Evolutionary conservation across 2,888 invertebrate genomes (phyloP).

Genomic region (Formica aserva): DNA sequence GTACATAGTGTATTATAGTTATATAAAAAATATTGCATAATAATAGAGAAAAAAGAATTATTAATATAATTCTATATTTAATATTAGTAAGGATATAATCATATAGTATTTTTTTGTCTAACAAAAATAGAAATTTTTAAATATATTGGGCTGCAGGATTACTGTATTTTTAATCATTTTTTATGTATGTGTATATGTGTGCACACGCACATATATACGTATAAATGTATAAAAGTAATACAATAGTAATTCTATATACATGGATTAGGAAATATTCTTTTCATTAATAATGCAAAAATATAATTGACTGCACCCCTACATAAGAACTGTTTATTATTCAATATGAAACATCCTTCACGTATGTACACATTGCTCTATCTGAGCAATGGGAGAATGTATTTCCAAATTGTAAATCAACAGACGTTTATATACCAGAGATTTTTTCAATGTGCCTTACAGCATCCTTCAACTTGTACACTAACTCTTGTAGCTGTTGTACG

Average conservation of each 20-base stretch:
- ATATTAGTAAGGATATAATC: constrained; percentile 75
- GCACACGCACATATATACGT: constrained; percentile 15
- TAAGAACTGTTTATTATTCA: constrained; percentile 67
- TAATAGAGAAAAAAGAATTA: constrained; percentile 77
- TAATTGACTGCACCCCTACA: constrained; percentile 83
- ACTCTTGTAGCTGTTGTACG: constrained; percentile 89
- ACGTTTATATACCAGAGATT: constrained; percentile 78
- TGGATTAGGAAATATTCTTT: constrained; percentile 82
- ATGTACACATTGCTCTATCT: background rate
- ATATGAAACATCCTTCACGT: constrained; percentile 52
- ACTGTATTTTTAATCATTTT: constrained; percentile 83
- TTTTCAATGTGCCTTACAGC: constrained; percentile 89
- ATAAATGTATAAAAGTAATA: constrained; percentile 74
- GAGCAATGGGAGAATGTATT: background rate
- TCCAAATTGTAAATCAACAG: constrained; percentile 28
- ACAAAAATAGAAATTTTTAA: constrained; percentile 76
- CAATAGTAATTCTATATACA: constrained; percentile 79
- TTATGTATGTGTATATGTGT: constrained; percentile 72
- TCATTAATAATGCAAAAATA: constrained; percentile 84
- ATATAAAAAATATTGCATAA: constrained; percentile 78
- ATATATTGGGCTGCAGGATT: constrained; percentile 76
- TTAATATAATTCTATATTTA: constrained; percentile 82
- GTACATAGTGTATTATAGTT: constrained; percentile 84
- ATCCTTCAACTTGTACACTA: constrained; percentile 90
- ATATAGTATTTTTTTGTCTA: constrained; percentile 76